Evolutionary conservation across 2,888 invertebrate species (phyloP).

Genomic region (Nineta flava): DNA sequence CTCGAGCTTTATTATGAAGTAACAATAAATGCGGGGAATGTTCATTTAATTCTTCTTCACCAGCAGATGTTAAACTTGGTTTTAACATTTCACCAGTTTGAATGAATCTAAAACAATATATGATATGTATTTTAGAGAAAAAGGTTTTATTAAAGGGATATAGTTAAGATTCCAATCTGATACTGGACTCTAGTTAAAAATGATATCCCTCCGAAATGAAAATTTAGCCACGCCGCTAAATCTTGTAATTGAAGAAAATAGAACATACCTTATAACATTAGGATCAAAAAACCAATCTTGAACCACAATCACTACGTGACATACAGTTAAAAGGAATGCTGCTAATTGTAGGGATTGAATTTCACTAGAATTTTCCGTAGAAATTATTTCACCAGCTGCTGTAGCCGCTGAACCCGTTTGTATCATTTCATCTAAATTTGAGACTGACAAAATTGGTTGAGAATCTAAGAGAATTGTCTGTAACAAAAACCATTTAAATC

Average conservation of each 20-base stretch:
- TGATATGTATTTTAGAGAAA: background rate
- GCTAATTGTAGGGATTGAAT: conserved; percentile 62
- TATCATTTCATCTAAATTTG: conserved; percentile 46
- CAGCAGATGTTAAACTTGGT: conserved; percentile 47
- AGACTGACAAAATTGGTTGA: conserved; percentile 58
- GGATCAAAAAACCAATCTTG: conserved; percentile 83
- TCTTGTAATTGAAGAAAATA: no score
- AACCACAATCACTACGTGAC: conserved; percentile 75
- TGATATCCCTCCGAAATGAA: no score
- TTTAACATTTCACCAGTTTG: conserved; percentile 78
- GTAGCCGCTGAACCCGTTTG: conserved; percentile 31
- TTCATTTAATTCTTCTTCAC: conserved; percentile 52
- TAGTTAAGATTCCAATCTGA: no score
- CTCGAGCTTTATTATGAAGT: conserved; percentile 63
- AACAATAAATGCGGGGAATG: conserved; percentile 71
- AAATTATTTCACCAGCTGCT: conserved; percentile 40
- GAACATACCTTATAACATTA: conserved; percentile 50
- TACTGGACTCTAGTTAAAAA: no score
- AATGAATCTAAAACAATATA: conserved; percentile 43
- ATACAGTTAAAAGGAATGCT: conserved; percentile 73
- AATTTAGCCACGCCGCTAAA: no score
- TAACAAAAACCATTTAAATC: conserved; percentile 23
- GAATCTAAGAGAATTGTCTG: conserved; percentile 77
- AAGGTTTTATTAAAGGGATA: no score
- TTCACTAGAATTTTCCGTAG: conserved; percentile 45